A percentile compares a stretch with the other conserved stretches of the same genome.
phyloP scores from a whole-genome alignment of 2,888 invertebrate genomes.

The Ormyrus thymus region DNA sequence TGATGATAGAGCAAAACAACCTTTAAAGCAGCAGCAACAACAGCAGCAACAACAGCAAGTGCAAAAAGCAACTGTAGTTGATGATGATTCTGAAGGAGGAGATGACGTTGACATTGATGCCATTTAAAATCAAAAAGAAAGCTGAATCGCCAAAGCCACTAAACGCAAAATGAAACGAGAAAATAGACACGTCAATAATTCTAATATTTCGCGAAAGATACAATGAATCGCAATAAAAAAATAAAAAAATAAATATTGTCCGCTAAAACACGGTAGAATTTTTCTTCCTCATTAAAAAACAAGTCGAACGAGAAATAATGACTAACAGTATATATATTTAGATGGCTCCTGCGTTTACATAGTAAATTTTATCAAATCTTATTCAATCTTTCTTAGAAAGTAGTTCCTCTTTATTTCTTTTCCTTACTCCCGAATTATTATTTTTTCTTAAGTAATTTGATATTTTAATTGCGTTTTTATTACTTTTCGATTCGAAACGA shows the following conservation, averaged over 20 bases:
- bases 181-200: conserved; percentile 44
- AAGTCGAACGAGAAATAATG: conserved; percentile 39
- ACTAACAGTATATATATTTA: conserved; percentile 39
- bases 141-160: conserved; percentile 56
- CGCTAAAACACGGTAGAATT: conserved; percentile 46
- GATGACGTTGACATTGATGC: conserved; percentile 95
- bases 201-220: conserved; percentile 41
- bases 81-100: conserved; percentile 82
- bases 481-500: conserved; percentile 21
- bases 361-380: conserved; percentile 39
- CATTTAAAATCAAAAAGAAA: conserved; percentile 79
- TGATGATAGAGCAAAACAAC: conserved; percentile 89
- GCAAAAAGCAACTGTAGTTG: conserved; percentile 74
- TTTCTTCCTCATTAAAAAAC: conserved; percentile 43
- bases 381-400: conserved; percentile 35
- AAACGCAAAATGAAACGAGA: conserved; percentile 42
- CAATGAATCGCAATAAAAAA: conserved; percentile 48
- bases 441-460: conserved; percentile 38
- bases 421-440: neutral
- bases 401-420: conserved; percentile 31
- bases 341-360: conserved; percentile 32
- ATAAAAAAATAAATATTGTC: conserved; percentile 33
- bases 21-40: conserved; percentile 79
- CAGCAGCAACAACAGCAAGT: conserved; percentile 75
- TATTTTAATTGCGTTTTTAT: conserved; percentile 50